These are phyloP conservation scores for Atractosteus spatula DNA, from an alignment of 2,113 vertebrate genomes.

Conservation along the genomic window DNA sequence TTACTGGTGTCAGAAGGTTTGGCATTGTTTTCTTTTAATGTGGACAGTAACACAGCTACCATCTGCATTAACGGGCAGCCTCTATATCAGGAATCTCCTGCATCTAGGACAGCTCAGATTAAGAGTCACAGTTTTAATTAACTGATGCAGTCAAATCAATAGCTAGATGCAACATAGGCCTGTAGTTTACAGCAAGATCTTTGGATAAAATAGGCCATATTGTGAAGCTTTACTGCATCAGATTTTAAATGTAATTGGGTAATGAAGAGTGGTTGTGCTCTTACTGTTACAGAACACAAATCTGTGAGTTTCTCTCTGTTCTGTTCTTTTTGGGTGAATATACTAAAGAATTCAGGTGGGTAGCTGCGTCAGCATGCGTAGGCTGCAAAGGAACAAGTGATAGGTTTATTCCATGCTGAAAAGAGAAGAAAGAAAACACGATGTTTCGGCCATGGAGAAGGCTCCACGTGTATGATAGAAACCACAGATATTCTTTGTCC, in stretches of 20 bases:
- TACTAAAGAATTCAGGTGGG: too few relatives aligned
- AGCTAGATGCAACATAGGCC: not conserved
- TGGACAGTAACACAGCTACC: not conserved
- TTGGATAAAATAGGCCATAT: conserved; percentile 1
- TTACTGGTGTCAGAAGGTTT: not conserved
- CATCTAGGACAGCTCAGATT: not conserved
- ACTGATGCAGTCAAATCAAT: conserved; percentile 3
- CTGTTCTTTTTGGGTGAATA: too few relatives aligned
- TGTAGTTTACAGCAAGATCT: not conserved
- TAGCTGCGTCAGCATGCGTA: too few relatives aligned
- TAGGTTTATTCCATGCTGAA: too few relatives aligned
- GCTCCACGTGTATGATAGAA: too few relatives aligned
- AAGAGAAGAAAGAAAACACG: too few relatives aligned
- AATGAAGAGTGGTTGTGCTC: not conserved
- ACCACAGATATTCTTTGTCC: too few relatives aligned
- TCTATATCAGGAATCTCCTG: not conserved
- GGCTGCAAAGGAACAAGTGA: too few relatives aligned
- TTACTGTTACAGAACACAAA: not conserved
- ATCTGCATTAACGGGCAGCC: not conserved
- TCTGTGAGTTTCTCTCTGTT: not conserved
- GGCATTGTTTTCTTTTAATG: not conserved
- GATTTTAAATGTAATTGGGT: not conserved
- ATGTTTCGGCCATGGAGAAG: too few relatives aligned
- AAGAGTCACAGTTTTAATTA: conserved; percentile 9
- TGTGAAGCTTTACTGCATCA: not conserved